These are phyloP conservation scores for Hydrolagus affinis DNA, from an alignment of 2,113 vertebrate genomes.

Conservation along the genomic window DNA sequence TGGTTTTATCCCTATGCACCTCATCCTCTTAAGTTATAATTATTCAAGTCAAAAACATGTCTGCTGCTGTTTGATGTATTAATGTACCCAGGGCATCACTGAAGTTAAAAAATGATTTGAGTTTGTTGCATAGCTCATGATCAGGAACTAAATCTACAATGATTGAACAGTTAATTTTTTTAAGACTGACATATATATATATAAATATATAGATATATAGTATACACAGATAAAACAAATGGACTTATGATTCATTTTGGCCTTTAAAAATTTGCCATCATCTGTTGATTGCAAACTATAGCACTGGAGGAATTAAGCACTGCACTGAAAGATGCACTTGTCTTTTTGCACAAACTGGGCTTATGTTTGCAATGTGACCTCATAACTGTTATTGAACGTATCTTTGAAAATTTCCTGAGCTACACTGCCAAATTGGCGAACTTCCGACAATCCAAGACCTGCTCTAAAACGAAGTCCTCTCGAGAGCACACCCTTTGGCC, in stretches of 20 bases:
- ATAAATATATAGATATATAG: too few species aligned
- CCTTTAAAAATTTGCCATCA: constrained; percentile 13
- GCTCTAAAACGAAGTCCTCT: background rate
- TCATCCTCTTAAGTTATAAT: background rate
- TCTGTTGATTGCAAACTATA: background rate
- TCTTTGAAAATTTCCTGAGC: constrained; percentile 14
- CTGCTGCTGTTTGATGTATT: background rate
- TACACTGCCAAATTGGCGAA: background rate
- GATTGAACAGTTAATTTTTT: background rate
- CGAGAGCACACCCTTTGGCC: background rate
- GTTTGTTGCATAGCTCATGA: constrained; percentile 4
- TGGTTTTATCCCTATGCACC: background rate
- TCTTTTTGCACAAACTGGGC: constrained; percentile 10
- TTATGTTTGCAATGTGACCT: constrained; percentile 20
- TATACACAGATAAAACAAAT: background rate
- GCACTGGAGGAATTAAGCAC: background rate
- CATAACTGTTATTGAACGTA: background rate
- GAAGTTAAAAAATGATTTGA: background rate
- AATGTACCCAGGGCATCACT: background rate
- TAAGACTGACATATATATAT: background rate
- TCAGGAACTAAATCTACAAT: background rate
- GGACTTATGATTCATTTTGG: background rate
- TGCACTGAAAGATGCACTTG: constrained; percentile 1
- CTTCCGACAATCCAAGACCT: background rate
- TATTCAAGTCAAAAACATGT: background rate